Evolutionary conservation across 2,888 invertebrate species (phyloP).

Genomic region (Drosophila mettleri): DNA sequence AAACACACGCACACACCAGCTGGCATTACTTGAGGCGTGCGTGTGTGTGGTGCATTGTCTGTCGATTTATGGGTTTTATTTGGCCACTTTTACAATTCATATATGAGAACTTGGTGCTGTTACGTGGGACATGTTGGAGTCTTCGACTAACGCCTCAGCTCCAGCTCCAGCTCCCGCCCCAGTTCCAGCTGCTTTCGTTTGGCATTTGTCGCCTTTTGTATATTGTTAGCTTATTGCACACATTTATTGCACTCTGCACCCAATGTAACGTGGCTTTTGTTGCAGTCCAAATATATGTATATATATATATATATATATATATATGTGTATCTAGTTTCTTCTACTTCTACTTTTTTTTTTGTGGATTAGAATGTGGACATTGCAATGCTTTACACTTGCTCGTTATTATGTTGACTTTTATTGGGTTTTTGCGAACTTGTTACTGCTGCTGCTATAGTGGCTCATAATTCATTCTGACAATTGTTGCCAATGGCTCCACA

Average conservation of each 20-base stretch:
- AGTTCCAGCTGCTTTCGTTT: slow-evolving; percentile 32
- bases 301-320: neutral
- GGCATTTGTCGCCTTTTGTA: slow-evolving; percentile 77
- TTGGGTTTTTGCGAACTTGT: slow-evolving; percentile 59
- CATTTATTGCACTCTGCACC: slow-evolving; percentile 59
- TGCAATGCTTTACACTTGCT: slow-evolving; percentile 50
- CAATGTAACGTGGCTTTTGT: slow-evolving; percentile 23
- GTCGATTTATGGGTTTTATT: slow-evolving; percentile 78
- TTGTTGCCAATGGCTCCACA: slow-evolving; percentile 43
- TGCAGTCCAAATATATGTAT: neutral
- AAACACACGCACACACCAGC: slow-evolving; percentile 14
- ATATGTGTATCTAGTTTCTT: neutral
- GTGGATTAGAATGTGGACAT: slow-evolving; percentile 58
- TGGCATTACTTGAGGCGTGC: slow-evolving; percentile 21
- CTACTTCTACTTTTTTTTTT: slow-evolving; percentile 15
- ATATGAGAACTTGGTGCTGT: slow-evolving; percentile 21
- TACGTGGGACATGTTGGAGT: slow-evolving; percentile 33
- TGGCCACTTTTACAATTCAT: slow-evolving; percentile 69
- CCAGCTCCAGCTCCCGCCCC: neutral
- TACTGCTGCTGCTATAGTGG: slow-evolving; percentile 38
- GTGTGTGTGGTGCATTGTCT: slow-evolving; percentile 64
- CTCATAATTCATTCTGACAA: slow-evolving; percentile 62
- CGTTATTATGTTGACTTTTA: slow-evolving; percentile 66
- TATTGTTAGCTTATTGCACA: slow-evolving; percentile 74
- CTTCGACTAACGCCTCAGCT: slow-evolving; percentile 4